Evolutionary conservation across 2,888 invertebrate species (phyloP), one percentile per base, ranked within the genome.

Genomic region (Nebria brevicollis): DNA sequence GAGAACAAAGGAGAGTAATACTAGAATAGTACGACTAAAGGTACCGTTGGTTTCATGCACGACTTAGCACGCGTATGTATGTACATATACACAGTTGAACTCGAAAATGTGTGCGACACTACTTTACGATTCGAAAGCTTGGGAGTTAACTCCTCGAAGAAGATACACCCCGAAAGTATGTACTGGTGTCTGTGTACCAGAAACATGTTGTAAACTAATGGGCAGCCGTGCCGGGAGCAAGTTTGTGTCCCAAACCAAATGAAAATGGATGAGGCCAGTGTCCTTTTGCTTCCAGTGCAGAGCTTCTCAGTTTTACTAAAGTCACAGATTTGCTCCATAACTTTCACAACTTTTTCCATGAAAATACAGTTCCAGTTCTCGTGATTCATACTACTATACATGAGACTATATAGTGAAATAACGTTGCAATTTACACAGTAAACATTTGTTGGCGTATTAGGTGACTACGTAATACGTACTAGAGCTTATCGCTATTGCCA

Each of bases 201-300:
- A 34, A 70, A 70, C 70, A 70, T 70, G 72, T 34, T 66, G 72
- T 73, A 77, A 77, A 72, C 77, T 77, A 77, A 77, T 77, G 77
- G 77, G 77, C 34, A 72, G 73, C 20, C 41, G 65, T 64, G 72
- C 42, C 65, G 25, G 70, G 72, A 25, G 43, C 20, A 70, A 77
- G 15, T 34, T 70, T 43, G 65, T 41, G 77, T 77, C 77, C 73
- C 77, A 8, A 7, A 66, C n/a, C 73, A 77, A 77, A 77, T 77
- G 72, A 77, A 77, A 77, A 77, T 77, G 77, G 72, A 77, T 77
- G 77, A 77, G 70, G 34, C 70, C 70, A 70, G 25, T 70, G 70
- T 70, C 70, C 70, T 70, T 8, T 11, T 54, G 54, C 54, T 13
- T 54, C 54, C 54, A 54, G 11, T 13, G 13, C 54, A 8, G 54